These are phyloP conservation scores for Drosophila paulistorum DNA, from an alignment of 1,140 invertebrate genomes.

Conservation along the genomic window DNA sequence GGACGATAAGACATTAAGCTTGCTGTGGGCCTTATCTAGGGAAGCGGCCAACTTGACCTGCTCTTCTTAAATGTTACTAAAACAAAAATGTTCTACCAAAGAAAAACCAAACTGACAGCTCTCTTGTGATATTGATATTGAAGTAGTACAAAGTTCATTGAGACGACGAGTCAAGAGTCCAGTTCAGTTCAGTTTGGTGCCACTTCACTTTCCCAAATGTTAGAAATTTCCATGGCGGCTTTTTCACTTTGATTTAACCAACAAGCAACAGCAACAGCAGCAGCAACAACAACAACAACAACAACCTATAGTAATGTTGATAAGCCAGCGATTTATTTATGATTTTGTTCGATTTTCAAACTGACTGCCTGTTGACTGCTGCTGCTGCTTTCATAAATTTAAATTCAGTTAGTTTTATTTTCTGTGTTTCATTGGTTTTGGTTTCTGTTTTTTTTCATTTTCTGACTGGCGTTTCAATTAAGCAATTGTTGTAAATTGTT, in stretches of 20 bases:
- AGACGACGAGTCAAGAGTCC: constrained; percentile 42
- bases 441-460: background rate
- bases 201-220: constrained; percentile 53
- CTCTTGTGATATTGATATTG: constrained; percentile 23
- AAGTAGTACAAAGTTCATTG: constrained; percentile 47
- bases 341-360: constrained; percentile 70
- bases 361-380: constrained; percentile 6
- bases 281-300: background rate
- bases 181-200: constrained; percentile 12
- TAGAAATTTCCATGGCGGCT: constrained; percentile 55
- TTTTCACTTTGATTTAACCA: constrained; percentile 63
- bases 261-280: constrained; percentile 9
- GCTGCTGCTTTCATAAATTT: constrained; percentile 75
- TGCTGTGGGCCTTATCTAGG: constrained; percentile 17
- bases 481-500: constrained; percentile 79
- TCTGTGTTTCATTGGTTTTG: background rate
- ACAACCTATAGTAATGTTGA: constrained; percentile 41
- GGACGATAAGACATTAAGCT: constrained; percentile 16
- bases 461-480: constrained; percentile 67
- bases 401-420: constrained; percentile 46
- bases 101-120: constrained; percentile 6
- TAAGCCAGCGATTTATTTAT: constrained; percentile 79
- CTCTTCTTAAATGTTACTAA: constrained; percentile 22
- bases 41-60: constrained; percentile 26
- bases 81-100: constrained; percentile 1